Evolutionary conservation across 1,140 invertebrate genomes (phyloP), one percentile per base, ranked within the genome.

Genomic region (Conopomorpha cramerella): DNA sequence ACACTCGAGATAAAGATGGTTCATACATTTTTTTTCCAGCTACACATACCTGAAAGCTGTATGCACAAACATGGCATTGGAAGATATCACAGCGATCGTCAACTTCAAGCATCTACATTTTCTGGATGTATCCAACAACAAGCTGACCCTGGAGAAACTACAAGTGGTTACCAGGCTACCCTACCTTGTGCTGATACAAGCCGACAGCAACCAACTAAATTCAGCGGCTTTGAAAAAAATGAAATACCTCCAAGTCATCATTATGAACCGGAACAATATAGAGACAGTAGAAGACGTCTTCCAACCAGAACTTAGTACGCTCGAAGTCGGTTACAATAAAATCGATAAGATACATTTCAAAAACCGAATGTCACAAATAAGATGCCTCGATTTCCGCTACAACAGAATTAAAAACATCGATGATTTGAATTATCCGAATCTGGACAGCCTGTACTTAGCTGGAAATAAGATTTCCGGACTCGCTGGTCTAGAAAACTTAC

Each of bases 171-270:
- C 66, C 0, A 51, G 65, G 19, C 52, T 83, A 43, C 80, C 79
- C 0, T 81, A 62, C 46, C 45, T 82, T 8, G 46, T 82, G 2
- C 51, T 79, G 8, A 61, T 83, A 14, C 78, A 79, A 23, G 81
- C 78, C 0, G 76, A 81, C 34, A 58, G 71, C 17, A 83, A 83
- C 39, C 30, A 49, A 15, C 39, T 81, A 2, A 43, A 64, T 12
- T 78, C 77, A 0, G 73, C 64, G 4, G 61, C 50, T 10, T 55
- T 83, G 23, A 63, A 66, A 6, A 58, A 45, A 28, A 79, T 79
- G 62, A 71, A 68, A 34, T 83, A 81, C 38, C 54, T 83, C 23
- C 81, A 83, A 74, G 73, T 79, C 0, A 55, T 83, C 1, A 70
- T 73, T 17, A 42, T 82, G 45, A 80, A 79, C 35, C 43, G 74